phyloP scores from a whole-genome alignment of 2,888 invertebrate genomes.

The Steromphala cineraria region DNA sequence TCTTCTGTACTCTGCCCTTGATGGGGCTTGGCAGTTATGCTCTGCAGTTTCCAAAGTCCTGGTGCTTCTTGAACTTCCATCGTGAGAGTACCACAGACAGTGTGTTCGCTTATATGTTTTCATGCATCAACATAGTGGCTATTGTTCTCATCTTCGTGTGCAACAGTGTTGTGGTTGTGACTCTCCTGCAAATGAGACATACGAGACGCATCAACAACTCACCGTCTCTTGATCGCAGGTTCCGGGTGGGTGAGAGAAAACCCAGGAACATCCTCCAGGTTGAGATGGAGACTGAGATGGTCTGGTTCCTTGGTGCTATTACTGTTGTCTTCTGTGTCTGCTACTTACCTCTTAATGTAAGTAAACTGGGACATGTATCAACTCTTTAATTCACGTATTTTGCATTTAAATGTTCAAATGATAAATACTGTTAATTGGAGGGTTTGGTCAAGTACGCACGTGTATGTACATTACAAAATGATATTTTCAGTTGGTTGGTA shows the following conservation, averaged over 20 bases:
- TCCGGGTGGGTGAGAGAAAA: conserved; percentile 17
- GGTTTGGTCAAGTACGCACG: no score
- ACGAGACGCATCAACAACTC: conserved; percentile 47
- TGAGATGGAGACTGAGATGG: conserved; percentile 72
- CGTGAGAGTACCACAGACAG: conserved; percentile 50
- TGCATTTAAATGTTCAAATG: no score
- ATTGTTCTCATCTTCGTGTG: conserved; percentile 56
- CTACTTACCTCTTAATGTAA: conserved; percentile 73
- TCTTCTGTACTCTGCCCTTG: conserved; percentile 69
- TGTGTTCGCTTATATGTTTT: conserved; percentile 66
- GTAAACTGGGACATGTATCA: conserved; percentile 25
- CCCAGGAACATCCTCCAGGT: conserved; percentile 38
- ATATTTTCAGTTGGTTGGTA: no score
- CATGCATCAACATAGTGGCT: conserved; percentile 62
- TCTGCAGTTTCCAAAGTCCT: conserved; percentile 73
- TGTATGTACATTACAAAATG: no score
- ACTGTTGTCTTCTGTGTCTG: conserved; percentile 71
- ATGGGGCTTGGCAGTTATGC: conserved; percentile 71
- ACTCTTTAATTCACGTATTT: no score
- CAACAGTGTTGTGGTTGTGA: conserved; percentile 58
- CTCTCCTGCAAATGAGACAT: conserved; percentile 62
- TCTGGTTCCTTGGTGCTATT: conserved; percentile 71
- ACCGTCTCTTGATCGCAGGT: conserved; percentile 47
- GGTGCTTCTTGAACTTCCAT: conserved; percentile 74
- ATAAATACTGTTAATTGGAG: no score